Base-by-base conservation (phyloP, 2,113 vertebrate genomes). In the Xiphorhynchus elegans region DNA sequence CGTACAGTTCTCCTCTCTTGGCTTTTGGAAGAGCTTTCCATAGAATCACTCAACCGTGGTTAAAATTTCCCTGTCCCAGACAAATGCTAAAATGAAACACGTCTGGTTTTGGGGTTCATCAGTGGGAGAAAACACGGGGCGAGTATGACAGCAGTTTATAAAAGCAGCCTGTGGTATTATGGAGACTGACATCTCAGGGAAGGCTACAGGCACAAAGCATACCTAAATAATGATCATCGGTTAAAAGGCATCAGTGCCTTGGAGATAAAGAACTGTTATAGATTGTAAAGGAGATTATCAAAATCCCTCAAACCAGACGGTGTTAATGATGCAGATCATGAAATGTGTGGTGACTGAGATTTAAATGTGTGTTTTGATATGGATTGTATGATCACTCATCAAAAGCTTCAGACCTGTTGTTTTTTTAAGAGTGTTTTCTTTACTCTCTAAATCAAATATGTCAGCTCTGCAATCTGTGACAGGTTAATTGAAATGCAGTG, bases 401-500 rank as follows among this genome's bases (percentile, higher is more conserved):
- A 95, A 88, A 93, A 68, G 68, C 82, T 81, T 72, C 73, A 89
- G 93, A 84, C 88, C 83, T 90, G 72, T 50, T 84, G 59, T 75
- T 82, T 95, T 93, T 87, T 89, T 11, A 49, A 69, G 84, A 67
- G 26, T 59, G 29, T 90, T 96, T 91, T 94, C 87, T 93, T 94
- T 93, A 84, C 79, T 86, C 39, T 93, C 75, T 53, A 73, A 92
- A 74, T 94, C 82, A 78, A 94, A 75, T 52, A 88, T 68, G 85
- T 93, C 91, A 96, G 63, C 75, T 90, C 33, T 68, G 46, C 95
- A 94, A 70, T 85, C 90, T 95, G 90, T 83, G 79, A 56, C 86
- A 90, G 82, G 75, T 84, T 95, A 83, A 95, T 95, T 93, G 79
- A 94, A 86, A 96, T 96, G 88, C 85, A 84, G 88, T 33, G 66